Evolutionary conservation across 2,797 vertebrate genomes (phyloP).

Genomic region (Sebastes itinus): DNA sequence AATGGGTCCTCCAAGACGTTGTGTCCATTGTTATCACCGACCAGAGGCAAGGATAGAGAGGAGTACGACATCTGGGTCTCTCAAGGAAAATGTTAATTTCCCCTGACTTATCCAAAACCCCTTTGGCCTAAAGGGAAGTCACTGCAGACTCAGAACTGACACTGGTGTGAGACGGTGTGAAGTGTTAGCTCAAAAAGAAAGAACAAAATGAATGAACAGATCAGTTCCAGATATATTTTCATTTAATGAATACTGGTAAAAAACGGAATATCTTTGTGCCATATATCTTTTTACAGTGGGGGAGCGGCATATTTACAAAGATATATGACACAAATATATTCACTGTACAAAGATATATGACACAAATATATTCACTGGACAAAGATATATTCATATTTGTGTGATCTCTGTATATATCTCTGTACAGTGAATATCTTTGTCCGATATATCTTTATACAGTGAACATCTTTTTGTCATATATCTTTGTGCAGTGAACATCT

Average conservation of each 20-base stretch:
- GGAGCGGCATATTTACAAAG: too few relatives aligned
- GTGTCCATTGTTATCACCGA: slow-evolving; percentile 9
- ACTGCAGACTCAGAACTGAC: not conserved
- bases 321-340: too few relatives aligned
- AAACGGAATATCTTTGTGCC: too few relatives aligned
- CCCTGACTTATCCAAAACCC: not conserved
- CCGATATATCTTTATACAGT: too few relatives aligned
- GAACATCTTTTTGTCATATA: too few relatives aligned
- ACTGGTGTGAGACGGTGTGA: not conserved
- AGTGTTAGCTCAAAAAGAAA: not conserved
- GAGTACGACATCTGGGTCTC: slow-evolving; percentile 2
- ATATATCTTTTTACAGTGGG: too few relatives aligned
- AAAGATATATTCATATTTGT: too few relatives aligned
- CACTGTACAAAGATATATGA: too few relatives aligned
- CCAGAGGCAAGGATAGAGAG: slow-evolving; percentile 2
- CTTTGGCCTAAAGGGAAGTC: not conserved
- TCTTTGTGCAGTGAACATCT: too few relatives aligned
- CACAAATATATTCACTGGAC: too few relatives aligned
- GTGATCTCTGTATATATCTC: too few relatives aligned
- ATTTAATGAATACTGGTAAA: not conserved
- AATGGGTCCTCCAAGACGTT: slow-evolving; percentile 2
- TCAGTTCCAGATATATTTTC: not conserved
- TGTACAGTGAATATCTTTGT: too few relatives aligned
- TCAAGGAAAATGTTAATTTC: slow-evolving; percentile 9
- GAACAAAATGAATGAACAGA: not conserved